Base-by-base conservation (phyloP, 1,140 invertebrate species). In the Diploscapter pachys region DNA sequence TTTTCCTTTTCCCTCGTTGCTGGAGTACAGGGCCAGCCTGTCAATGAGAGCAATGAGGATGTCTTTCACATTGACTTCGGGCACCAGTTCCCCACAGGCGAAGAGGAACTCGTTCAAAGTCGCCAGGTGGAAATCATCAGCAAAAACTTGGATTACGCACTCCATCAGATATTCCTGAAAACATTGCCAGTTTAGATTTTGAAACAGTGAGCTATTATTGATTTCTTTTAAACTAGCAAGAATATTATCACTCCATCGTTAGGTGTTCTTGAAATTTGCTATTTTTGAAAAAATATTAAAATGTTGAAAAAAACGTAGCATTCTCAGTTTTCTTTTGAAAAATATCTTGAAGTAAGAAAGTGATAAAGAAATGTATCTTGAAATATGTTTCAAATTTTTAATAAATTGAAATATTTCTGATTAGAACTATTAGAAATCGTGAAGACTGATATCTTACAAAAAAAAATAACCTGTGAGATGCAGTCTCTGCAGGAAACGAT, bases 111-210 rank as follows among this genome's bases (percentile, higher is more conserved):
- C 91, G 85, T 92, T 93, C 50, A 99, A 88, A 0, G 95, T 98
- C 79, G 94, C 92, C 81, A 99, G 88, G 88, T 99, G 97, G 86
- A 98, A 98, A 86, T 99, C 96, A 86, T 99, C 97, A 2, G 96
- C 96, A 86, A 99, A 99, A 11, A 98, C 94, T 90, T 99, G 96
- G 87, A 99, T 99, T 72, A 99, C 95, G 86, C 96, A 99, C 87
- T 99, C 96, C 95, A 99, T 98, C 5, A 99, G 89, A 88, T 99
- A 99, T 88, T 99, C 95, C 87, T 75, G 31, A 53, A 68, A 50
- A 8, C 5, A 31, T 31, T 31, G 0, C 31, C 31, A 31, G 31
- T 31, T 31, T 31, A 68, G 5, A 8, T 13, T 56, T 68, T 68
- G 56, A 59, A 31, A 31, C 57, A 11, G 2, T 11, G 57, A 31